Percentiles rank a stretch among this genome's conserved stretches.
Evolutionary conservation across 92 coral and sea anemone genomes (phyloP).

Genomic region (Meandrina meandrites): DNA sequence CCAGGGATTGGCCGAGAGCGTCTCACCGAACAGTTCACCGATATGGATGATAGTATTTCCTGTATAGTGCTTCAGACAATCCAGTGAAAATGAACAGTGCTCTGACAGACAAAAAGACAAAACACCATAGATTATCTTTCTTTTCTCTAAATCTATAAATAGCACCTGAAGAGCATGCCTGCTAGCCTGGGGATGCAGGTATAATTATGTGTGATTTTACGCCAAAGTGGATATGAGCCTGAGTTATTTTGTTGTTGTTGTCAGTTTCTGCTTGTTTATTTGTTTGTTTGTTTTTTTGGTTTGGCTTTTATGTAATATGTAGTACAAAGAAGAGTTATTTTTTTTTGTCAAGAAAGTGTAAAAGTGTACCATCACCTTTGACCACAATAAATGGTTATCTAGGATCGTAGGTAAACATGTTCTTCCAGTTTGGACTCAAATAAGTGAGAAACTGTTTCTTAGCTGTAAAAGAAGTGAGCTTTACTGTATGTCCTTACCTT

Average conservation of each 20-base stretch:
- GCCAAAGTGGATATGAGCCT: too few relatives aligned
- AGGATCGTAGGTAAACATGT: too few relatives aligned
- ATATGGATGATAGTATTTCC: conserved; percentile 84
- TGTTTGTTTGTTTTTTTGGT: too few relatives aligned
- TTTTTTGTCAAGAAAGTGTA: too few relatives aligned
- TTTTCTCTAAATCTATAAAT: background rate
- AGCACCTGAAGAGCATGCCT: background rate
- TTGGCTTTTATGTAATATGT: too few relatives aligned
- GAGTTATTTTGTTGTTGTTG: too few relatives aligned
- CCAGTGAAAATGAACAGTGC: conserved; percentile 68
- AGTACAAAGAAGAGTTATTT: too few relatives aligned
- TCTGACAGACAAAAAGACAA: conserved; percentile 39
- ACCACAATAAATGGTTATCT: too few relatives aligned
- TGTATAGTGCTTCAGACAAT: conserved; percentile 72
- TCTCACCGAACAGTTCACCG: conserved; percentile 88
- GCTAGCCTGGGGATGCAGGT: background rate
- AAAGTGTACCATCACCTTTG: too few relatives aligned
- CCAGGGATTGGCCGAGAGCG: conserved; percentile 82
- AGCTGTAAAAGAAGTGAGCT: background rate
- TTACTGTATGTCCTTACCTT: conserved; percentile 49
- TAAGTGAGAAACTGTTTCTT: background rate
- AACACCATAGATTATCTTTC: background rate
- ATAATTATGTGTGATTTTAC: too few relatives aligned
- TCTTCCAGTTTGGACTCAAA: background rate
- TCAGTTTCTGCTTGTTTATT: too few relatives aligned